These are phyloP conservation scores for Drosophila setosimentum DNA, from an alignment of 2,888 invertebrate species.

Conservation along the genomic window DNA sequence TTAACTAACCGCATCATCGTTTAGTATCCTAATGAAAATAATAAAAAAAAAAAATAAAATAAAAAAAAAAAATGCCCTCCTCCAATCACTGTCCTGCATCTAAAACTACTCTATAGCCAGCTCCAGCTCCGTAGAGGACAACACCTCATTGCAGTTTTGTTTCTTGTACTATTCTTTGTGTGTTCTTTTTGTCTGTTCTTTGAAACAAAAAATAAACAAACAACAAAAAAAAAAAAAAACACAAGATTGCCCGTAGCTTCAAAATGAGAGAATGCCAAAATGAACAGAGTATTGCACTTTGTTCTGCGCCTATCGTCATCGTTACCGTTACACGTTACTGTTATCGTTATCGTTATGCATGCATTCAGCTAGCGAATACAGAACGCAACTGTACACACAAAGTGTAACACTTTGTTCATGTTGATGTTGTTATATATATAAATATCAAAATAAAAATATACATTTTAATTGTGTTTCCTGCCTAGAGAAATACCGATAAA, in stretches of 20 bases:
- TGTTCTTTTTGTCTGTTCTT: conserved; percentile 61
- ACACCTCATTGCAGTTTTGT: conserved; percentile 60
- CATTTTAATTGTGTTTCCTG: conserved; percentile 31
- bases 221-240: not conserved
- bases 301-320: conserved; percentile 42
- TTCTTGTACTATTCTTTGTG: conserved; percentile 55
- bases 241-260: conserved; percentile 37
- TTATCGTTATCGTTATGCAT: conserved; percentile 36
- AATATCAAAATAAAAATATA: not conserved
- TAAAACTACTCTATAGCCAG: conserved; percentile 26
- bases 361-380: conserved; percentile 45
- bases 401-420: conserved; percentile 37
- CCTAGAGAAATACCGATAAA: conserved; percentile 10
- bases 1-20: conserved; percentile 31
- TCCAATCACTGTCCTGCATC: conserved; percentile 23
- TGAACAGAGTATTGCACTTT: conserved; percentile 45
- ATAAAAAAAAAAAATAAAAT: not conserved
- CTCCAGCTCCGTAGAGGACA: conserved; percentile 25
- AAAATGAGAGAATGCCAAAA: conserved; percentile 39
- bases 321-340: conserved; percentile 41
- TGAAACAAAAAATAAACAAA: not conserved
- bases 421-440: conserved; percentile 1
- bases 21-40: conserved; percentile 24
- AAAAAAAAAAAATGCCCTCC: not conserved
- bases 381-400: conserved; percentile 44